A percentile compares a stretch with the other conserved stretches of the same genome.
These are phyloP conservation scores for Dendroctonus ponderosae DNA, from an alignment of 1,140 invertebrate species.

Conservation along the genomic window DNA sequence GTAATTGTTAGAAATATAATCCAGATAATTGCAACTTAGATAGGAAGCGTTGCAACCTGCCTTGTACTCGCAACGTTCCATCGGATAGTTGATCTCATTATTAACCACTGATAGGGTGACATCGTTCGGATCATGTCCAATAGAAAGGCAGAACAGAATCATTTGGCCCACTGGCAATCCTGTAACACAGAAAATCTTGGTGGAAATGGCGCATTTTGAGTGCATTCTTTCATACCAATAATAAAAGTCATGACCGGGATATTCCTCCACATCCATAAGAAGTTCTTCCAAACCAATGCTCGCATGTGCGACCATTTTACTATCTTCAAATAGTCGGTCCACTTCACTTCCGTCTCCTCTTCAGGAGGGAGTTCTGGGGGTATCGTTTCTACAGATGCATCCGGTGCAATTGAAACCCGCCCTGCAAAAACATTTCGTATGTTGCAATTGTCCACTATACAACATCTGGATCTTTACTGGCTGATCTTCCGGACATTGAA, in stretches of 20 bases:
- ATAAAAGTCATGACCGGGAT: constrained; percentile 88
- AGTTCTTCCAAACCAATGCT: constrained; percentile 89
- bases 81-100: constrained; percentile 66
- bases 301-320: constrained; percentile 71
- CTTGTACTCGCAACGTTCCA: constrained; percentile 51
- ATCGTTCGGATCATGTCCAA: constrained; percentile 85
- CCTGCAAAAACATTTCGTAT: constrained; percentile 17
- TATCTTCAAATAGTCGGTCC: constrained; percentile 62
- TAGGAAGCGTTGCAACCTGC: constrained; percentile 65
- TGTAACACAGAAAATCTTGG: background rate
- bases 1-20: constrained; percentile 60
- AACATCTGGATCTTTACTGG: constrained; percentile 38
- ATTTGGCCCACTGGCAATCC: constrained; percentile 74
- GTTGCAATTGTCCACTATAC: no score
- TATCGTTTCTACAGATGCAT: constrained; percentile 35
- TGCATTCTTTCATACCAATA: constrained; percentile 53
- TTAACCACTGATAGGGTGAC: constrained; percentile 85
- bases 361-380: constrained; percentile 61
- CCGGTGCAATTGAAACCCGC: constrained; percentile 43
- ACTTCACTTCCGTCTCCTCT: constrained; percentile 54
- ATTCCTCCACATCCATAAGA: constrained; percentile 89
- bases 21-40: constrained; percentile 74
- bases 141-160: constrained; percentile 92
- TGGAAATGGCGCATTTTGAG: background rate
- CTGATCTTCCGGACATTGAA: constrained; percentile 67